A percentile compares a stretch with the other conserved stretches of the same genome.
Conservation (phyloP, 2,113 vertebrate species). For the Microcebus tavaratra region DNA sequence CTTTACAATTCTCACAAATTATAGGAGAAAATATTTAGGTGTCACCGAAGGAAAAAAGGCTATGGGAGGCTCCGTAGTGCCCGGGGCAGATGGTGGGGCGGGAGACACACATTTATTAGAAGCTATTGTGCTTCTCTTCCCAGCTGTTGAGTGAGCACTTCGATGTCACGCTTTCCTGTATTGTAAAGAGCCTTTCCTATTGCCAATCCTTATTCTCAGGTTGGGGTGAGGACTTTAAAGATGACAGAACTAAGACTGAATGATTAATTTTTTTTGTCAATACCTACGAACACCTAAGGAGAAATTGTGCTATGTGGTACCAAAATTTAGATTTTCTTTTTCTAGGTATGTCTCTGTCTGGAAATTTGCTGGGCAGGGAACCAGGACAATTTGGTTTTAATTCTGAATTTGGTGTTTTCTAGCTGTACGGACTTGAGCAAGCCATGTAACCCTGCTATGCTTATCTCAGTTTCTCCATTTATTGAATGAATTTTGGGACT, state of each 20-base stretch:
- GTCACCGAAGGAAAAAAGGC: not conserved
- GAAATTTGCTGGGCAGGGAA: not conserved
- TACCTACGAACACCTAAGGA: not conserved
- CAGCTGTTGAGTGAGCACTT: not conserved
- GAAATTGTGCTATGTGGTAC: not conserved
- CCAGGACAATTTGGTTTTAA: not conserved
- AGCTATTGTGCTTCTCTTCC: not conserved
- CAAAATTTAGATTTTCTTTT: not conserved
- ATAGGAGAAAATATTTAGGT: not conserved
- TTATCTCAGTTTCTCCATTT: not conserved
- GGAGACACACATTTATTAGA: not conserved
- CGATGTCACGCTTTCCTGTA: not conserved
- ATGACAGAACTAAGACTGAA: not conserved
- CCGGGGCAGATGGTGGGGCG: fast-evolving
- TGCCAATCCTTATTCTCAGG: not conserved
- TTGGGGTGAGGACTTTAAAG: not conserved
- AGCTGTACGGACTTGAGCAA: not conserved
- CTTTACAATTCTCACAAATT: not conserved
- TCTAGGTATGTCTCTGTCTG: not conserved
- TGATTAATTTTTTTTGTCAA: not conserved
- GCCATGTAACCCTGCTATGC: not conserved
- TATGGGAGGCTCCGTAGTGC: too few species aligned
- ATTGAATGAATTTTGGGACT: not conserved
- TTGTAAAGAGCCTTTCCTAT: not conserved
- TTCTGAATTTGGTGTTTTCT: not conserved